Evolutionary conservation across 2,888 invertebrate genomes (phyloP).

Genomic region (Hyppa rectilinea): DNA sequence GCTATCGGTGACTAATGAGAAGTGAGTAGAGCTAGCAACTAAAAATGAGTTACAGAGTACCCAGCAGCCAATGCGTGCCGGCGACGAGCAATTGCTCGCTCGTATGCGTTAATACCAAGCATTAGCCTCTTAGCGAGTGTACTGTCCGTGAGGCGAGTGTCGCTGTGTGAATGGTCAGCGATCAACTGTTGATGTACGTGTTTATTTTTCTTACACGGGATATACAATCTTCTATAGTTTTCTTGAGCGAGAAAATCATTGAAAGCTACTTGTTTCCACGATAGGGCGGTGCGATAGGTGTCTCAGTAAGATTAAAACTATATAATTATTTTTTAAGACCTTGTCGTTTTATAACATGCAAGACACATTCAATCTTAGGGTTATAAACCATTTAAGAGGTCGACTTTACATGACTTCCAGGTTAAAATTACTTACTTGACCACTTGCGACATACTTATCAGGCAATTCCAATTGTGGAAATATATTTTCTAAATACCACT

Average conservation of each 20-base stretch:
- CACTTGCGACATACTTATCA: constrained; percentile 97
- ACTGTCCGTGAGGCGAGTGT: neutral
- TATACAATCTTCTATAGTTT: neutral
- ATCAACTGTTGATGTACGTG: neutral
- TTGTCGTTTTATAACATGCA: neutral
- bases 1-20: too few species aligned
- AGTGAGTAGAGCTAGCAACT: too few species aligned
- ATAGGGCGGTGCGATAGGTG: neutral
- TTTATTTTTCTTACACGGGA: neutral
- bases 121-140: neutral
- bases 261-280: neutral
- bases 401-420: too few species aligned
- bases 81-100: too few species aligned
- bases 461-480: constrained; percentile 99
- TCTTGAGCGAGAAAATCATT: neutral
- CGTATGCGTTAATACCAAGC: too few species aligned
- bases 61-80: too few species aligned
- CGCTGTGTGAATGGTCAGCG: neutral
- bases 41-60: too few species aligned
- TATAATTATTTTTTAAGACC: too few species aligned
- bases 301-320: neutral
- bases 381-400: neutral
- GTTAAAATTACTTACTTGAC: constrained; percentile 93
- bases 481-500: constrained; percentile 98
- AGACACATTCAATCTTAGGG: neutral